Conservation (phyloP, 2,113 vertebrate species). For the Equus przewalskii region DNA sequence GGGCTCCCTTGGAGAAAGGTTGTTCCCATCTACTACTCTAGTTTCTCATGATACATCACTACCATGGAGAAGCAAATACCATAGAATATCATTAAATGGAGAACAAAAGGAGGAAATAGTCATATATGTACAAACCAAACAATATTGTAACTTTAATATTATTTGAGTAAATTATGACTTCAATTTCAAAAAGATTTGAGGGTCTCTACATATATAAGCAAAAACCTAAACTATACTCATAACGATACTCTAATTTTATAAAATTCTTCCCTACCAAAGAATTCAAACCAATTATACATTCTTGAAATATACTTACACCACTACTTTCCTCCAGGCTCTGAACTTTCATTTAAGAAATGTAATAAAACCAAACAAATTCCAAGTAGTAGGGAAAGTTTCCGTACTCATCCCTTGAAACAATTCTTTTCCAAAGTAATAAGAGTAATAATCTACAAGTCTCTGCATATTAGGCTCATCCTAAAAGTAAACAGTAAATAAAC, state of each 20-base stretch:
- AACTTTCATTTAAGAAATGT: slow-evolving; percentile 83
- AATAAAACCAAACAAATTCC: slow-evolving; percentile 79
- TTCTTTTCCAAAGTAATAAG: slow-evolving; percentile 70
- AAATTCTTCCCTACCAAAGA: slow-evolving; percentile 75
- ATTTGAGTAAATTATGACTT: slow-evolving; percentile 69
- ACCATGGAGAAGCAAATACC: neutral
- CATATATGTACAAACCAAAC: slow-evolving; percentile 32
- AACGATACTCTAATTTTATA: slow-evolving; percentile 75
- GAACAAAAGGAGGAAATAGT: neutral
- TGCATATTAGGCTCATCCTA: slow-evolving; percentile 42
- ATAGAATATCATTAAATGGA: neutral
- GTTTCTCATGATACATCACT: neutral
- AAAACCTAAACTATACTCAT: slow-evolving; percentile 62
- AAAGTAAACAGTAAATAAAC: slow-evolving; percentile 67
- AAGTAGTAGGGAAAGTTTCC: slow-evolving; percentile 56
- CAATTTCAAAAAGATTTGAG: slow-evolving; percentile 65
- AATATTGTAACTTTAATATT: slow-evolving; percentile 48
- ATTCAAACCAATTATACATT: slow-evolving; percentile 79
- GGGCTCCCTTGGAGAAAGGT: neutral
- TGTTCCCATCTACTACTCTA: neutral
- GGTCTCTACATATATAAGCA: slow-evolving; percentile 46
- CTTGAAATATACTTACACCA: slow-evolving; percentile 70
- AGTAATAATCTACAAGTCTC: slow-evolving; percentile 70
- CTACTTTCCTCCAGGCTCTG: slow-evolving; percentile 73
- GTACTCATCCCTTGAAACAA: slow-evolving; percentile 46